Evolutionary conservation across 2,113 vertebrate species (phyloP), one percentile per base, ranked within the genome.

Genomic region (Pterophyllum scalare): DNA sequence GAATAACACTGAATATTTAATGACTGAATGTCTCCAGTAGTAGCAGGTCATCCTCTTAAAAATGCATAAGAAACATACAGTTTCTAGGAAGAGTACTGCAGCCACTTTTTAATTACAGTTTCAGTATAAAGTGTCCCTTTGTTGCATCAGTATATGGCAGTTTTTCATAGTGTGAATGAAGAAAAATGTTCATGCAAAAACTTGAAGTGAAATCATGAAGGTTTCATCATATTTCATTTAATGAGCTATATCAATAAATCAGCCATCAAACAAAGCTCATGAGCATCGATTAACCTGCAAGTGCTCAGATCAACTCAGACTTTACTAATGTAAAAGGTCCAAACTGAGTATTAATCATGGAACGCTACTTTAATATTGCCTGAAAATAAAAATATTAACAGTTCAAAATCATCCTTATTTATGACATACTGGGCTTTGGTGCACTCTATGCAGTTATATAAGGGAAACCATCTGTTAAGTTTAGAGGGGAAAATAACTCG

Each of bases 181-280:
- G 28, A 72, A 13, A 46, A 72, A 31, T 13, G 17, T 52, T 8
- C 19, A 72, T 72, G 43, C 43, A 72, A 72, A 72, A 72, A 77
- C 61, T 77, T 40, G 64, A n/a, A 6, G 24, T 62, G 17, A 62
- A 43, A 74, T 15, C 67, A 35, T 35, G 11, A 40, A 61, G 49
- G 38, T 49, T 60, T 74, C 52, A 20, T 75, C 57, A 22, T 11
- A 49, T 60, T 79, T n/a, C 3, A 12, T 6, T 79, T 46, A 82
- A 79, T 80, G 84, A 86, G 67, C 70, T 54, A 57, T 52, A 61
- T 62, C 10, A 61, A 35, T 14, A 56, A 77, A 35, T 7, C 12
- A 33, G 38, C 67, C 79, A 20, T 79, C 54, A 52, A 72, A 64
- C 28, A 26, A 24, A 72, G 79, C 14, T 20, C 15, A 7, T 1